Evolutionary conservation across 2,888 invertebrate species (phyloP).

Genomic region (Napeogenes sylphis): DNA sequence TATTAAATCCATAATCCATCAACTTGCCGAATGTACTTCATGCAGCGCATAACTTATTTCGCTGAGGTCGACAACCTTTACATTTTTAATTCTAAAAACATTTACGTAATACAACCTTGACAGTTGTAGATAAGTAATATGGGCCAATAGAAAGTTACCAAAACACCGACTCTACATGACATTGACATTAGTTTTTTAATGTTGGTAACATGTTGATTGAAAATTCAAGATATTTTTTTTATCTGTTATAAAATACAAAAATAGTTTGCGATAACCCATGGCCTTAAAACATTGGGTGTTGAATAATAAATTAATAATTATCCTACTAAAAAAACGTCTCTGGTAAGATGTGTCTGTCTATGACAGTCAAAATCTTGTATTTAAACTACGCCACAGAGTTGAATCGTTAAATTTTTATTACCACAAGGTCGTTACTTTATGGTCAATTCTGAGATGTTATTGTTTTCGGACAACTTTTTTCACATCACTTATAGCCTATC

Average conservation of each 20-base stretch:
- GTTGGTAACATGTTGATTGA: conserved; percentile 24
- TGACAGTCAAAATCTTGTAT: conserved; percentile 70
- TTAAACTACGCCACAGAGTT: conserved; percentile 61
- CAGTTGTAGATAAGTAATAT: conserved; percentile 34
- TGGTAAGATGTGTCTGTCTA: conserved; percentile 63
- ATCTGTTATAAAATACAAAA: not conserved
- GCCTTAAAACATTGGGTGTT: no score
- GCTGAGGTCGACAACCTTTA: conserved; percentile 50
- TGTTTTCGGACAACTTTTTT: conserved; percentile 70
- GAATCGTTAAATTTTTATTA: conserved; percentile 78
- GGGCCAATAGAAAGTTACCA: conserved; percentile 14
- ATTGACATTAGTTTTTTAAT: conserved; percentile 37
- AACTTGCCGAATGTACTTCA: conserved; percentile 14
- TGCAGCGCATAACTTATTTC: conserved; percentile 30
- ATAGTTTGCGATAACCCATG: not conserved
- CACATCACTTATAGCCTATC: conserved; percentile 59
- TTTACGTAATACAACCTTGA: conserved; percentile 58
- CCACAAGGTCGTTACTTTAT: conserved; percentile 78
- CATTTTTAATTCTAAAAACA: conserved; percentile 51
- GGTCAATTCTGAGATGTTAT: conserved; percentile 76
- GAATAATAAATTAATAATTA: no score
- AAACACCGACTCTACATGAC: conserved; percentile 36
- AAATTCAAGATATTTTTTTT: conserved; percentile 20
- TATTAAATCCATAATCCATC: conserved; percentile 15
- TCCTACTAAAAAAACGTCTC: not conserved